phyloP scores from a whole-genome alignment of 1,140 invertebrate species.

The Drosophila ficusphila region DNA sequence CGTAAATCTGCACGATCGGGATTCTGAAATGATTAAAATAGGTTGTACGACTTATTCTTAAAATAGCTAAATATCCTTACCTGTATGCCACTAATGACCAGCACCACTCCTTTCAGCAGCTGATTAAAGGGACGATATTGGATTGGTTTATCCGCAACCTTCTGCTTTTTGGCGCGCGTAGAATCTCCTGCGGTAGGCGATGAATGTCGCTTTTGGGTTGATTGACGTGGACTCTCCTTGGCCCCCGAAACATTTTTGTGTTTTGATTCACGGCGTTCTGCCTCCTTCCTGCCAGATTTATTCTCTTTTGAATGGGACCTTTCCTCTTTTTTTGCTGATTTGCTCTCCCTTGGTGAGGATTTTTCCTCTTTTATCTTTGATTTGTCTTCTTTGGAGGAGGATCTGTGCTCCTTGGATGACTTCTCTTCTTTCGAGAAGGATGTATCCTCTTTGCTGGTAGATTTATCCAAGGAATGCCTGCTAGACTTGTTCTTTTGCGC shows the following conservation, averaged over 20 bases:
- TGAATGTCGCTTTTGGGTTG: slow-evolving; percentile 43
- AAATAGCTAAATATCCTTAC: neutral
- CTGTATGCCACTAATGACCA: slow-evolving; percentile 93
- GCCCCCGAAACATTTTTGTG: neutral
- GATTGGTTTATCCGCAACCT: slow-evolving; percentile 15
- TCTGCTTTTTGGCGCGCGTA: slow-evolving; percentile 55
- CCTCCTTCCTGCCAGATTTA: neutral
- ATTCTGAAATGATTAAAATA: slow-evolving; percentile 86
- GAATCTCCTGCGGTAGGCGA: slow-evolving; percentile 7
- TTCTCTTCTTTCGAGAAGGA: slow-evolving; percentile 1
- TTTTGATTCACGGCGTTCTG: neutral
- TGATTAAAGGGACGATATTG: slow-evolving; percentile 85
- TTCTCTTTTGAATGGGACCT: neutral
- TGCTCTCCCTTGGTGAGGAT: neutral
- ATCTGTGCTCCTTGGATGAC: neutral
- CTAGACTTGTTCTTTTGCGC: slow-evolving; percentile 38
- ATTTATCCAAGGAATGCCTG: slow-evolving; percentile 33
- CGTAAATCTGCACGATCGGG: slow-evolving; percentile 89
- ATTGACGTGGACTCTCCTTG: slow-evolving; percentile 20
- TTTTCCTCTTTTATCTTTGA: neutral
- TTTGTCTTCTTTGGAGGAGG: slow-evolving; percentile 1
- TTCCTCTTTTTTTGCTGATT: neutral
- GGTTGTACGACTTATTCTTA: neutral
- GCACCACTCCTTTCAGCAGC: slow-evolving; percentile 88
- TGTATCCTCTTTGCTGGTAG: neutral